phyloP scores from a whole-genome alignment of 2,888 invertebrate genomes.

The Nephrotoma guestfalica region DNA sequence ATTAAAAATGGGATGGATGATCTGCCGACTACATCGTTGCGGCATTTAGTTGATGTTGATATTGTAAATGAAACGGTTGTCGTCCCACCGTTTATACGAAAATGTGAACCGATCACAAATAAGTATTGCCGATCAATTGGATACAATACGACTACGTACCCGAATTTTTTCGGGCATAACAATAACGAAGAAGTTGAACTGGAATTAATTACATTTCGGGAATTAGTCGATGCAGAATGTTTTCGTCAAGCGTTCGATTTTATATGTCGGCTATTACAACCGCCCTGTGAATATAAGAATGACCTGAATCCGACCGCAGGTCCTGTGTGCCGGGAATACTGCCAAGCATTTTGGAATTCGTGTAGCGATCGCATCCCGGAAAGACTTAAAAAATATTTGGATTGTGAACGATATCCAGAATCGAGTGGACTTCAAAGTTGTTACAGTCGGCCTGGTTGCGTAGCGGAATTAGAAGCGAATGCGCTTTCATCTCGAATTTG shows the following conservation, averaged over 20 bases:
- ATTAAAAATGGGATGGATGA: slow-evolving; percentile 29
- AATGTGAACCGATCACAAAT: slow-evolving; percentile 51
- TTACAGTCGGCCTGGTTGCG: slow-evolving; percentile 68
- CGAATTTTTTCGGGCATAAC: slow-evolving; percentile 53
- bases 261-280: slow-evolving; percentile 74
- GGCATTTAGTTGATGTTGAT: slow-evolving; percentile 21
- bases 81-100: slow-evolving; percentile 39
- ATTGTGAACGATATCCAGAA: slow-evolving; percentile 68
- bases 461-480: slow-evolving; percentile 53
- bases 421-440: slow-evolving; percentile 61
- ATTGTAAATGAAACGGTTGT: slow-evolving; percentile 31
- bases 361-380: slow-evolving; percentile 63
- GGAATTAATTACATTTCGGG: slow-evolving; percentile 69
- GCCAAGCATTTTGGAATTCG: slow-evolving; percentile 68
- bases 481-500: slow-evolving; percentile 66
- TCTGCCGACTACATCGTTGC: slow-evolving; percentile 26
- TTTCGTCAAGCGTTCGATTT: slow-evolving; percentile 79
- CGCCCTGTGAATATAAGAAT: slow-evolving; percentile 54
- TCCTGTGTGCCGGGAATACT: slow-evolving; percentile 58
- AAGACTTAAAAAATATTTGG: slow-evolving; percentile 53
- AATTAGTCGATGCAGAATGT: slow-evolving; percentile 82
- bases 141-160: slow-evolving; percentile 71
- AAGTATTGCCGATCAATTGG: slow-evolving; percentile 54
- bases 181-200: slow-evolving; percentile 46
- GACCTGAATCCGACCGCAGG: slow-evolving; percentile 35